Percentiles rank a stretch among this genome's conserved stretches.
Evolutionary conservation across 1,140 invertebrate species (phyloP).

Genomic region (Drosophila elegans): DNA sequence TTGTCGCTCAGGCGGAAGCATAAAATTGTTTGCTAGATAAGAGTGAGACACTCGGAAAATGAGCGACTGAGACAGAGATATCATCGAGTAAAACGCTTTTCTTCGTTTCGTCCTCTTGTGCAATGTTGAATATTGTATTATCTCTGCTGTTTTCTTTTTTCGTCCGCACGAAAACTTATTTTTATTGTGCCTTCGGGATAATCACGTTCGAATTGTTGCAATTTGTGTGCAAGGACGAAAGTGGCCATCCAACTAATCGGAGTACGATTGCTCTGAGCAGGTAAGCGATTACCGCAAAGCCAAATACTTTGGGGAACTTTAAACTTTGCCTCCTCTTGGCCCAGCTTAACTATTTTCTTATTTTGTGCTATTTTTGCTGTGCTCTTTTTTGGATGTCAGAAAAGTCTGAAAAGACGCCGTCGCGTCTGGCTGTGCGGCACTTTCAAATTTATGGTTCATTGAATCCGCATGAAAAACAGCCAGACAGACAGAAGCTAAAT

Average conservation of each 20-base stretch:
- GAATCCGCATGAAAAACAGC: constrained; percentile 79
- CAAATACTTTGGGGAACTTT: constrained; percentile 56
- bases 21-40: constrained; percentile 83
- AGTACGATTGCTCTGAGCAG: constrained; percentile 40
- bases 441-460: constrained; percentile 83
- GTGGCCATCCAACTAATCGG: constrained; percentile 31
- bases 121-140: constrained; percentile 51
- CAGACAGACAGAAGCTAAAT: constrained; percentile 54
- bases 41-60: constrained; percentile 21
- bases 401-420: constrained; percentile 45
- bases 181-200: constrained; percentile 65
- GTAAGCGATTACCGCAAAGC: constrained; percentile 33
- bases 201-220: constrained; percentile 50
- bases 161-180: constrained; percentile 39
- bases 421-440: constrained; percentile 69
- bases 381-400: constrained; percentile 32
- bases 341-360: constrained; percentile 9
- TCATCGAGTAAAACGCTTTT: constrained; percentile 78
- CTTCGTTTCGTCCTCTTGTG: constrained; percentile 18
- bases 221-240: constrained; percentile 39
- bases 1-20: constrained; percentile 83
- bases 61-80: constrained; percentile 46
- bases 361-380: constrained; percentile 4
- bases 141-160: constrained; percentile 31
- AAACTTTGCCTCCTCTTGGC: constrained; percentile 32